Conservation (phyloP, 1,140 invertebrate species). For the Aleiodes sp. region DNA sequence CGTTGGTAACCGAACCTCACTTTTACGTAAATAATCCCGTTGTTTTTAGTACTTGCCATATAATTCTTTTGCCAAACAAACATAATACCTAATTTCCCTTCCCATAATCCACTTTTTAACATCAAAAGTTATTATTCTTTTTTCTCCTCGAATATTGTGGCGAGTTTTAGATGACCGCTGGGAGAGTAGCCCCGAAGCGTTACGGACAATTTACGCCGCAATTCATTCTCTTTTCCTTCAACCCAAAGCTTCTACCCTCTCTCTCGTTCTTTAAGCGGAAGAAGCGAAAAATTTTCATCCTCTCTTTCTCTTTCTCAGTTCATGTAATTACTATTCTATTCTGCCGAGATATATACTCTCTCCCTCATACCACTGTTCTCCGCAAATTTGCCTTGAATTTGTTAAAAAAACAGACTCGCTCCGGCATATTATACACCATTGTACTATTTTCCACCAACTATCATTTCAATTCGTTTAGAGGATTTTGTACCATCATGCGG, state of each 20-base stretch:
- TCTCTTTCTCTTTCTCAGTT: not conserved
- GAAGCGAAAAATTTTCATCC: not conserved
- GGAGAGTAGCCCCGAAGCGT: constrained; percentile 11
- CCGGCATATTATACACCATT: too few species aligned
- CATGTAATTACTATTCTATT: not conserved
- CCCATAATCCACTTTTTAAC: too few species aligned
- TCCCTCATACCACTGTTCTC: too few species aligned
- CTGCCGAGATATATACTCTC: not conserved
- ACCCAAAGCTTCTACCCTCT: not conserved
- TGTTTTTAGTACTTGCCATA: too few species aligned
- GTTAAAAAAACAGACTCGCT: too few species aligned
- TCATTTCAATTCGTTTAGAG: not conserved
- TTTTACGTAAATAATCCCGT: too few species aligned
- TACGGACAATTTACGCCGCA: constrained; percentile 41
- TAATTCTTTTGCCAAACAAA: too few species aligned
- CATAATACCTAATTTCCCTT: too few species aligned
- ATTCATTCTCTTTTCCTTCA: constrained; percentile 14
- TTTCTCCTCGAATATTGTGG: too few species aligned
- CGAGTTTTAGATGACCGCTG: not conserved
- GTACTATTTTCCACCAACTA: not conserved
- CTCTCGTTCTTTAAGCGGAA: not conserved
- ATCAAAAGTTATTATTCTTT: too few species aligned
- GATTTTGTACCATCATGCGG: not conserved
- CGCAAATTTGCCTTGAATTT: too few species aligned
- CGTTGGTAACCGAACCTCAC: too few species aligned